These are phyloP conservation scores for Graptemys geographica DNA, from an alignment of 2,797 vertebrate genomes.

Conservation along the genomic window DNA sequence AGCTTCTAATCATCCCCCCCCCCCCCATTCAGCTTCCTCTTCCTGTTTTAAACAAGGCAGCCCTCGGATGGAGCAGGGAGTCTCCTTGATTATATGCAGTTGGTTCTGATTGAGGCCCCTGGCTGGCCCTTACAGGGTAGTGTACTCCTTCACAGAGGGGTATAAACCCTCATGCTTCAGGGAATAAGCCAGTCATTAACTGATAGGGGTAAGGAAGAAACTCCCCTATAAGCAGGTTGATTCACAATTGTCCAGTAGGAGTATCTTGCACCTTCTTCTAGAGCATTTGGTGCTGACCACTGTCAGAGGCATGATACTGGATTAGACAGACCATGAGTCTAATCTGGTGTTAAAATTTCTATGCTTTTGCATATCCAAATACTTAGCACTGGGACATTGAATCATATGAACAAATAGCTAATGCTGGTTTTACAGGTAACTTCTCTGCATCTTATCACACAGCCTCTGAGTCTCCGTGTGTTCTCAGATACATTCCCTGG, in stretches of 20 bases:
- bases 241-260: neutral
- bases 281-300: neutral
- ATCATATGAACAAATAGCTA: neutral
- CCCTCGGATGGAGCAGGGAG: too few relatives aligned
- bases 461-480: neutral
- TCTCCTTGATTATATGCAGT: too few relatives aligned
- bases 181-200: accelerated
- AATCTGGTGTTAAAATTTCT: neutral
- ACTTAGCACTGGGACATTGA: neutral
- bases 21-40: too few relatives aligned
- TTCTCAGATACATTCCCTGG: neutral
- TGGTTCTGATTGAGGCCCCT: too few relatives aligned
- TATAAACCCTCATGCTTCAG: neutral
- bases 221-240: neutral
- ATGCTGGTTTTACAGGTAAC: neutral
- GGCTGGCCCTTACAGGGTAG: too few relatives aligned
- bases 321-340: neutral
- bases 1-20: too few relatives aligned
- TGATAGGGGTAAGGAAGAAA: neutral
- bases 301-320: neutral
- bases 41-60: too few relatives aligned
- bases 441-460: neutral
- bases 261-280: neutral
- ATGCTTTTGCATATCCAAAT: neutral
- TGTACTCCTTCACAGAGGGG: too few relatives aligned